Conservation (phyloP, 2,113 vertebrate species). For the Panthera leo region DNA sequence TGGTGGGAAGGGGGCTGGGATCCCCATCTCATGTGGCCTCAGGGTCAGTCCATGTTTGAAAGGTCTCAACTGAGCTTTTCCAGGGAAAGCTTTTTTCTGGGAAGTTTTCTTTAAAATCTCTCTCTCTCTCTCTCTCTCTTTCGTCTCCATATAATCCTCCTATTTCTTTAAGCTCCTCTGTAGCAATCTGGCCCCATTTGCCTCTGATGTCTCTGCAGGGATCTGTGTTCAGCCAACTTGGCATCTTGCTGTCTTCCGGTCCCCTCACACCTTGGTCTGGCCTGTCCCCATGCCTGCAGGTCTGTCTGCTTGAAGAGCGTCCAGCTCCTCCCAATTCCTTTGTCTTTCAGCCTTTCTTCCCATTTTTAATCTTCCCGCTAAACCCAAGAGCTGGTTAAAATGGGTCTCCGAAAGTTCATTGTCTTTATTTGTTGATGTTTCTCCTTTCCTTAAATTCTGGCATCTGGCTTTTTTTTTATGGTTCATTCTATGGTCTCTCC, state of each 20-base stretch:
- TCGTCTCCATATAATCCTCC: slow-evolving; percentile 2
- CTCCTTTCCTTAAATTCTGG: neutral
- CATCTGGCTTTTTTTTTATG: neutral
- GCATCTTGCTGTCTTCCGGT: slow-evolving; percentile 65
- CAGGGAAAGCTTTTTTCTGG: neutral
- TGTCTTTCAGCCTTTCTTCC: slow-evolving; percentile 67
- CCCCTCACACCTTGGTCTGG: slow-evolving; percentile 69
- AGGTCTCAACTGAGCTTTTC: slow-evolving; percentile 36
- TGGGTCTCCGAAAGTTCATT: neutral
- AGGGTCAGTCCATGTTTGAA: neutral
- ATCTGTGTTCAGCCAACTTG: slow-evolving; percentile 64
- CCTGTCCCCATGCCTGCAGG: slow-evolving; percentile 70
- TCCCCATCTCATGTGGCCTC: neutral
- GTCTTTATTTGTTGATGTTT: neutral
- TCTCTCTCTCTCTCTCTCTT: neutral
- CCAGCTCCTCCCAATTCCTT: slow-evolving; percentile 61
- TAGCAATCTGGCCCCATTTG: slow-evolving; percentile 72
- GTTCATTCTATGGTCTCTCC: neutral
- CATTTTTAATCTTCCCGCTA: neutral
- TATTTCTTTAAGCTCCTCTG: slow-evolving; percentile 65
- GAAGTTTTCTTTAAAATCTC: slow-evolving; percentile 44
- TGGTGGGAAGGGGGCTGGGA: neutral
- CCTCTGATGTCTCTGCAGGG: slow-evolving; percentile 69
- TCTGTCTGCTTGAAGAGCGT: slow-evolving; percentile 75
- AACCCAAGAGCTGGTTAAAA: neutral